Percentiles rank a stretch among this genome's conserved stretches.
phyloP scores from a whole-genome alignment of 2,888 invertebrate species.

The Drosophila heteroneura region DNA sequence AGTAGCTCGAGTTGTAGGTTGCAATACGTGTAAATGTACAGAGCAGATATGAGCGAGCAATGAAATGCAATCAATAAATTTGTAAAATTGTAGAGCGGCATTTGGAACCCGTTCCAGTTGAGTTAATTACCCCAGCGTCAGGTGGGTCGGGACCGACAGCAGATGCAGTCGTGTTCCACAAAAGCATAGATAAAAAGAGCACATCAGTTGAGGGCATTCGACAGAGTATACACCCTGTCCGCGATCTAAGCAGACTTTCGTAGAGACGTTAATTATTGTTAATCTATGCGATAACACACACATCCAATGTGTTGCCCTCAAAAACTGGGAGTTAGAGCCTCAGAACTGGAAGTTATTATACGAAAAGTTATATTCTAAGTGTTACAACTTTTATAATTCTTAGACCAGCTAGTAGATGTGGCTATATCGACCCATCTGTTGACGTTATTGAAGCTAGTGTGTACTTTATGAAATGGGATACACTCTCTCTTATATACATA shows the following conservation, averaged over 20 bases:
- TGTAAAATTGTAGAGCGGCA: constrained; percentile 26
- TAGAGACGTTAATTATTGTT: background rate
- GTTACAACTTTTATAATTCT: background rate
- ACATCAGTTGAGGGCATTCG: background rate
- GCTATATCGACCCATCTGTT: background rate
- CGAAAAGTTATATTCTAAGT: background rate
- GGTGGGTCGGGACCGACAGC: constrained; percentile 11
- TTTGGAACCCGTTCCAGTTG: constrained; percentile 14
- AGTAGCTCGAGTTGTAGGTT: background rate
- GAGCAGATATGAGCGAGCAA: constrained; percentile 38
- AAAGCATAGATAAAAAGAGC: constrained; percentile 1
- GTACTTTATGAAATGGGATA: background rate
- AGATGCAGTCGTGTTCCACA: constrained; percentile 1
- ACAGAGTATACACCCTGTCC: background rate
- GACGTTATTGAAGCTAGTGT: background rate
- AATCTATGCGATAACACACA: background rate
- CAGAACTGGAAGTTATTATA: background rate
- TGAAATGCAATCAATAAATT: constrained; percentile 62
- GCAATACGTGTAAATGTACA: background rate
- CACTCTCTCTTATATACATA: background rate
- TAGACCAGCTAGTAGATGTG: background rate
- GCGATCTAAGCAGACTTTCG: background rate
- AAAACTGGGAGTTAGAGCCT: background rate
- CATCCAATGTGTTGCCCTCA: background rate
- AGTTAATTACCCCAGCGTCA: constrained; percentile 46